Evolutionary conservation across 2,888 invertebrate species (phyloP), one percentile per base, ranked within the genome.

Genomic region (Drosophila hamatofila): DNA sequence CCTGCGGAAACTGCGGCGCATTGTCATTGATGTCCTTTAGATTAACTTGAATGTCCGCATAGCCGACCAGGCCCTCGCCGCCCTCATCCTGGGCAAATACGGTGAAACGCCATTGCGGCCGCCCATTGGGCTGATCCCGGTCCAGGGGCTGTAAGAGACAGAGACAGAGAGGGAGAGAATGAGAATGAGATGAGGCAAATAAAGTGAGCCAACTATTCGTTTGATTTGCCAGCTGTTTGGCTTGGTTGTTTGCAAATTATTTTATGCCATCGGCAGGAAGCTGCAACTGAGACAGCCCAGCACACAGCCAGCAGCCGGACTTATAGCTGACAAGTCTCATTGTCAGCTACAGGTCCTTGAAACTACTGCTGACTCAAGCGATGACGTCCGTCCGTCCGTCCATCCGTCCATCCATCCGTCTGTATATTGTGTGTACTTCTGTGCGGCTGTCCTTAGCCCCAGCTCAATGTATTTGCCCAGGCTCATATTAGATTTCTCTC

Each of bases 1-100:
- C 97, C 94, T 97, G 97, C 25, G 97, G 97, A 94, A 99, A 99
- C 91, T 97, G 96, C 14, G 98, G 99, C 30, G 97, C 96, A 93
- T 99, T 99, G 94, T 99, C 98, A 94, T 98, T 98, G 92, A 98
- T 98, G 93, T 98, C 98, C 93, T 97, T 97, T 57, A 98, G 95
- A 93, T 97, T 98, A 81, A 99, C 98, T 94, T 98, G 98, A 54
- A 99, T 98, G 93, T 98, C 98, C 79, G 98, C 98, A 93, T 98
- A 98, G 75, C 98, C 98, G 54, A 98, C 98, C 49, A 98, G 95
- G 56, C 98, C 98, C 93, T 97, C 97, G 52, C 98, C 98, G 35
- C 97, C 97, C 94, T 98, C 98, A 91, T 98, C 98, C 93, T 98
- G 98, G 56, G 98, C 98, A 93, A 98, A 98, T 11, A 98, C 98